phyloP scores from a whole-genome alignment of 2,113 vertebrate species.

The Falcunculus frontatus region DNA sequence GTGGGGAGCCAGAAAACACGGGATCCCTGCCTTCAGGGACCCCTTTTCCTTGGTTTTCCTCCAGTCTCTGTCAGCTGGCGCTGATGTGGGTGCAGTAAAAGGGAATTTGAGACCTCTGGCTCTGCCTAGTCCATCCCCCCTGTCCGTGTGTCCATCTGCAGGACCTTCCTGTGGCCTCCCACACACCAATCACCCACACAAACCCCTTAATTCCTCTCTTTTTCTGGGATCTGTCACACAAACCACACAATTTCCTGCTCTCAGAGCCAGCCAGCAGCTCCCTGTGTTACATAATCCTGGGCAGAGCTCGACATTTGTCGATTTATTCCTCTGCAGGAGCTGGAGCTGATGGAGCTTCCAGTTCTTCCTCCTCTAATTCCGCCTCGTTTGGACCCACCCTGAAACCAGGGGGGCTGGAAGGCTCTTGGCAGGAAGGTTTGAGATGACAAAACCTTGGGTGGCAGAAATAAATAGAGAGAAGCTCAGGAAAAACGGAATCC shows the following conservation, averaged over 20 bases:
- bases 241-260: background rate
- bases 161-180: background rate
- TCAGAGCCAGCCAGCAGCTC: background rate
- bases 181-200: background rate
- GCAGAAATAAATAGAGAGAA: background rate
- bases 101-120: background rate
- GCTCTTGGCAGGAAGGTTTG: background rate
- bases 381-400: background rate
- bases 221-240: background rate
- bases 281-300: background rate
- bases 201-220: background rate
- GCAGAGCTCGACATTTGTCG: background rate
- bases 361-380: background rate
- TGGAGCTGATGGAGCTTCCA: background rate
- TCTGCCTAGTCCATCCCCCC: background rate
- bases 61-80: accelerated
- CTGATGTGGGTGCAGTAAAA: accelerated
- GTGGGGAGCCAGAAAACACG: accelerated
- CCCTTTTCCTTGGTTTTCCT: background rate
- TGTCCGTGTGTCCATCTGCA: accelerated
- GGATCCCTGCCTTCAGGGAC: background rate
- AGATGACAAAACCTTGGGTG: background rate
- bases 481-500: background rate
- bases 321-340: background rate
- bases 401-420: background rate